A percentile compares a stretch with the other conserved stretches of the same genome.
phyloP scores from a whole-genome alignment of 2,888 invertebrate genomes.

The Drosophila putrida region DNA sequence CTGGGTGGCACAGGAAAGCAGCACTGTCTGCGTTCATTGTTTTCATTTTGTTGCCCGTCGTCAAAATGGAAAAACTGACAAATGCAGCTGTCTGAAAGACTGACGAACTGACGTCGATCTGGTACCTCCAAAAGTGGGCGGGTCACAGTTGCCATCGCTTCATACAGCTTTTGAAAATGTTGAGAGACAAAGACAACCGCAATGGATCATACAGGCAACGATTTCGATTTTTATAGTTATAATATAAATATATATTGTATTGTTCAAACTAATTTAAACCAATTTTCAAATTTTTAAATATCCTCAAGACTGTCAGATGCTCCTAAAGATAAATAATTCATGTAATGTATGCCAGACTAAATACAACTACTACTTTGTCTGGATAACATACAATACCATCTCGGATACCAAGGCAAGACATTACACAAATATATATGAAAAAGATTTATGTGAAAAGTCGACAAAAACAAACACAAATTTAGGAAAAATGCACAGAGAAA shows the following conservation, averaged over 20 bases:
- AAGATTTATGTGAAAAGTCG: slow-evolving; percentile 22
- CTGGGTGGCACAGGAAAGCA: slow-evolving; percentile 11
- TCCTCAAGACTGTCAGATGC: not conserved
- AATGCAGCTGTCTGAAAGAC: slow-evolving; percentile 44
- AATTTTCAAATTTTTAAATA: not conserved
- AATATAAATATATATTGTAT: too few species aligned
- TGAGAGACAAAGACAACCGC: slow-evolving; percentile 3
- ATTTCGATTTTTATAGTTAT: not conserved
- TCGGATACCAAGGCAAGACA: not conserved
- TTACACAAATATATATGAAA: slow-evolving; percentile 2
- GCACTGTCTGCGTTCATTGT: slow-evolving; percentile 38
- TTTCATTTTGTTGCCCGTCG: slow-evolving; percentile 35
- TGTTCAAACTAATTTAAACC: too few species aligned
- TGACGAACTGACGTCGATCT: slow-evolving; percentile 22
- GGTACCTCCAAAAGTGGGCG: slow-evolving; percentile 29
- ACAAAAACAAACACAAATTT: slow-evolving; percentile 3
- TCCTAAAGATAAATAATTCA: not conserved
- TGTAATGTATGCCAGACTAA: not conserved
- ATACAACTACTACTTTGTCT: not conserved
- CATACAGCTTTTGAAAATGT: slow-evolving; percentile 4
- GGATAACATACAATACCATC: slow-evolving; percentile 1
- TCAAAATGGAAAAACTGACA: slow-evolving; percentile 48
- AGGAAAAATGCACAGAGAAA: slow-evolving; percentile 13
- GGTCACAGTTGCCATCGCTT: slow-evolving; percentile 9
- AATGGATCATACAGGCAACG: not conserved